Base-by-base conservation (phyloP, 2,888 invertebrate genomes). In the Platycheirus albimanus region DNA sequence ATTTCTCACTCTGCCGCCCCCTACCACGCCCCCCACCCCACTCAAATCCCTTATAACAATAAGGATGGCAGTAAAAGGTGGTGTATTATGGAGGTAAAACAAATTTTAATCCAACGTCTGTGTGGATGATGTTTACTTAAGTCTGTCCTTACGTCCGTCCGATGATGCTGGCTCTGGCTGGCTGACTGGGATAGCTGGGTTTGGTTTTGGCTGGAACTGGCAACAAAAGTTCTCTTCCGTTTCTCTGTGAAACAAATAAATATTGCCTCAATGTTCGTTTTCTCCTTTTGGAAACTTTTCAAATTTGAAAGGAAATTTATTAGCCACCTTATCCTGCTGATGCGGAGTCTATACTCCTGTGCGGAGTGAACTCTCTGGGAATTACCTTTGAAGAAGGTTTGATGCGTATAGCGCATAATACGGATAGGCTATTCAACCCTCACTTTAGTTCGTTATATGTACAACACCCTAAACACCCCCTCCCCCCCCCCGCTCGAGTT, bases 241-340 rank as follows among this genome's bases (percentile, higher is more conserved):
- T 24, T 67, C 54, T 69, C 13, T 45, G 20, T n/a, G 28, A 8
- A 17, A 28, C 38, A 19, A n/a, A 63, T 45, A 63, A 63, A 47
- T 63, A 47, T 45, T 61, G 43, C 19, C 36, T 20, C 15, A 47
- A 28, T 58, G 28, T 58, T 49, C 36, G 54, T 67, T 36, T 51
- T 67, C 38, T 30, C 30, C 8, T 28, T 15, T 58, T 36, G 71
- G 67, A 72, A 81, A 81, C 54, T 81, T 81, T 81, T 77, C 71
- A 81, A 81, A 81, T 77, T 81, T 81, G 41, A 74, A 69, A 78
- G 47, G 38, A 72, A 69, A 83, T 78, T 78, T 83, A 83, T 78
- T 83, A 69, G 72, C 64, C 69, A 78, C 67, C 47, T n/a, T 47
- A 36, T 49, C 17, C n/a, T 24, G n/a, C 24, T 24, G 24, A 4